Base-by-base conservation (phyloP, 2,888 invertebrate species). In the Leucoptera coffeella region DNA sequence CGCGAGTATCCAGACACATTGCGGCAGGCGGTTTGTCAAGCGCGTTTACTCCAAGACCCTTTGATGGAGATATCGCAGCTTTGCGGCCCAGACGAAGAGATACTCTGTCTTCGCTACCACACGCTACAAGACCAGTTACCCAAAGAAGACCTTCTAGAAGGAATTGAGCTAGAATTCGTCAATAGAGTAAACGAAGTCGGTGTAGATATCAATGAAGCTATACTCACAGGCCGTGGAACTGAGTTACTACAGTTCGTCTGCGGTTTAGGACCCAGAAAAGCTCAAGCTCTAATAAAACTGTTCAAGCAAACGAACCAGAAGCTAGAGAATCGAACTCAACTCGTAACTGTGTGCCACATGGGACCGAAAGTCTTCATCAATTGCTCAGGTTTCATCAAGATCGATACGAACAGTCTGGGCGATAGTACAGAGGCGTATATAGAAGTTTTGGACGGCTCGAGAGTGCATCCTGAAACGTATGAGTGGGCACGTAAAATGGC, bases 401-500 rank as follows among this genome's bases (percentile, higher is more conserved):
- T 99, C 35, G 97, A 99, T 45, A 96, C 96, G 0, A 91, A 87
- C 46, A 91, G 94, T 34, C 64, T 95, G 23, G 94, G 93, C 2
- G 94, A 96, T 43, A 84, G 90, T 47, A 94, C 94, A 0, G 94
- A 95, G 46, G 88, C 91, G 0, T 95, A 94, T 43, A 90, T 95
- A 1, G 88, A 96, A 67, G 93, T 96, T 2, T 65, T 99, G 27
- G 99, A 99, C 48, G 95, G 96, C 0, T 95, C 97, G 1, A 77
- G 99, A 39, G 96, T 99, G 1, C 99, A 99, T 65, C 97, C 97
- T 0, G 99, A 99, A 67, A 94, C 96, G 0, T 99, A 99, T 54
- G 99, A 99, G 48, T 97, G 97, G 97, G 99, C 99, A 0, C 74
- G 97, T 21, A 99, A 99, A 65, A 99, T 99, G 97, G 99, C 99